Base-by-base conservation (phyloP, 2,888 invertebrate species). In the Prosopocoilus inquinatus region DNA sequence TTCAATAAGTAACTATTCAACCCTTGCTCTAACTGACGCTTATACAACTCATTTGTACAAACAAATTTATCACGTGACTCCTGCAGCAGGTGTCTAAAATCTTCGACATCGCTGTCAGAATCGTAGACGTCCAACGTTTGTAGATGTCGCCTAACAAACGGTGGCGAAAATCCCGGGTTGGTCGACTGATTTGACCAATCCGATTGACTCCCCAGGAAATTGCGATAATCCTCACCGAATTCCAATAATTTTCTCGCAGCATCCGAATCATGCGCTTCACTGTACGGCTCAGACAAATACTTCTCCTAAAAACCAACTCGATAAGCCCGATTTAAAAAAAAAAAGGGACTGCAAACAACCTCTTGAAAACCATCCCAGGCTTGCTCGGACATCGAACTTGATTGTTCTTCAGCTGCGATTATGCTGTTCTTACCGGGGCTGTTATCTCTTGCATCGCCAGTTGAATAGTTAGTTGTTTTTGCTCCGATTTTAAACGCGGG, bases 331-430 rank as follows among this genome's bases (percentile, higher is more conserved):
- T 20, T 13, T 36, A 34, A 52, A 50, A 11, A 9, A 28, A 28
- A 28, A 28, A 20, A 20, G 4, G 4, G 4, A 1, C 2, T 20
- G 20, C 20, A 4, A 12, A 48, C 20, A 41, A 58, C 54, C 43
- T 53, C 91, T 86, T 91, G 94, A 81, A 94, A 96, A 77, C 91
- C 91, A 77, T 96, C 96, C 96, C 96, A 96, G 46, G 94, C 93
- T 68, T 92, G 91, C 75, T 95, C 95, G 1, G 92, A 93, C 74
- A 92, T 87, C n/a, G 86, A 86, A 70, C 91, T 91, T 69, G 88
- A 87, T 64, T 89, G 88, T 70, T 88, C 88, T 72, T 90, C 90
- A 1, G 85, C 84, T 0, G 84, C 84, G 58, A 80, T 77, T 39
- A 82, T 80, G 70, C 86, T 87, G 61, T 78, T 80, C 67, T 84